Percentiles rank a stretch among this genome's conserved stretches.
Evolutionary conservation across 30 jellyfish, hydroid and myxozoan species (phyloP).

Genomic region (Turritopsis rubra): DNA sequence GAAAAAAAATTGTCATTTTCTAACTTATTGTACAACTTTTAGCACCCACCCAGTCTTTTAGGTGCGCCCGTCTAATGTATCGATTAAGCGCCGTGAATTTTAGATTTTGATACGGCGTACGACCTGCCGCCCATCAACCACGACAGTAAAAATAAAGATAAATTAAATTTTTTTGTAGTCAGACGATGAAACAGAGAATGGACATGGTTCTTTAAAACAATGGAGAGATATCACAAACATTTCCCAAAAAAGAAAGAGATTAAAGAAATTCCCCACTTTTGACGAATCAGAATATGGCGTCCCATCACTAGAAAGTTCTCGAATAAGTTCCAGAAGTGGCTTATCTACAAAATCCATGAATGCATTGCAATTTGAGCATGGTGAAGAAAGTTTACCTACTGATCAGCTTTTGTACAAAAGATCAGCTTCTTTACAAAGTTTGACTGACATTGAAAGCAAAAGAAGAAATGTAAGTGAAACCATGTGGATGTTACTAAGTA

Average conservation of each 20-base stretch:
- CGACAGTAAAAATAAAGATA: neutral
- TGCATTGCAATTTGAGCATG: neutral
- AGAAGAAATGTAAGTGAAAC: neutral
- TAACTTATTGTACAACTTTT: too few relatives aligned
- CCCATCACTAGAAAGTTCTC: neutral
- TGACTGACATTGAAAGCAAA: neutral
- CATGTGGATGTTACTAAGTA: neutral
- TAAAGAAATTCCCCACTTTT: neutral
- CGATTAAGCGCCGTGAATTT: too few relatives aligned
- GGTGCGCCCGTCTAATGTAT: too few relatives aligned
- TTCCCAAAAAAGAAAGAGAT: neutral
- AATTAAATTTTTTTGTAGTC: neutral
- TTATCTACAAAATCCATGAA: neutral
- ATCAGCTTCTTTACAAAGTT: neutral
- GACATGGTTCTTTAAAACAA: too few relatives aligned
- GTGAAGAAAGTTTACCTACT: neutral
- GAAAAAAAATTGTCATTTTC: too few relatives aligned
- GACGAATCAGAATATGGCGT: neutral
- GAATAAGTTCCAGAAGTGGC: neutral
- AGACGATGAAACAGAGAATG: neutral
- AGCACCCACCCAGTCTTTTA: too few relatives aligned
- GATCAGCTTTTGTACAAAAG: neutral
- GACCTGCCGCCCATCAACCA: neutral
- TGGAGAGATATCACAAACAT: too few relatives aligned
- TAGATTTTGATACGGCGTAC: too few relatives aligned